These are phyloP conservation scores for Campaea margaritaria DNA, from an alignment of 2,888 invertebrate genomes.

Conservation along the genomic window DNA sequence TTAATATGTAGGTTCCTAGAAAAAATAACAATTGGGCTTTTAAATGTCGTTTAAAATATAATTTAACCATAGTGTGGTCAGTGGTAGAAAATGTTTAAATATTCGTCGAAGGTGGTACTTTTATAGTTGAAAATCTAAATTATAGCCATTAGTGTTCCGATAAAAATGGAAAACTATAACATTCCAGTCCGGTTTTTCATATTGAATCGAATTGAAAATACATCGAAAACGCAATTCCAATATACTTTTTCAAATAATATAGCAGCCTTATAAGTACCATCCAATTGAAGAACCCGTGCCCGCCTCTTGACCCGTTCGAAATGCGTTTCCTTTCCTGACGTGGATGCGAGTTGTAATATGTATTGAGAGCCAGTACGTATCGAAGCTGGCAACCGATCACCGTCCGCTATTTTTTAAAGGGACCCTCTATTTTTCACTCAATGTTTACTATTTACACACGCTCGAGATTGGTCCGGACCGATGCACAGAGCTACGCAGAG, in stretches of 20 bases:
- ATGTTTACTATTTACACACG: slow-evolving; percentile 63
- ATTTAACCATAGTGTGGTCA: neutral
- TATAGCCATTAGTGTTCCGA: no score
- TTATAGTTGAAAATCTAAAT: no score
- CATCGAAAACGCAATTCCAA: slow-evolving; percentile 7
- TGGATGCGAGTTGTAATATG: slow-evolving; percentile 48
- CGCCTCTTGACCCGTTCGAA: slow-evolving; percentile 34
- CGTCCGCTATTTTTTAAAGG: slow-evolving; percentile 50
- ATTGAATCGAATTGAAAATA: neutral
- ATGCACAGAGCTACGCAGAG: slow-evolving; percentile 48
- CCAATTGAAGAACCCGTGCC: slow-evolving; percentile 21
- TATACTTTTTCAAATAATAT: slow-evolving; percentile 18
- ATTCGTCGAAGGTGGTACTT: neutral
- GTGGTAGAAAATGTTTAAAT: neutral
- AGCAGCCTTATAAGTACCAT: slow-evolving; percentile 15
- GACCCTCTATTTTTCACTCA: slow-evolving; percentile 53
- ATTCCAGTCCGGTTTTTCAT: no score
- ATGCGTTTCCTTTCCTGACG: slow-evolving; percentile 30
- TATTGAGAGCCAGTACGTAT: slow-evolving; percentile 55
- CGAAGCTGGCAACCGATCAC: slow-evolving; percentile 45
- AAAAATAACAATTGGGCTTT: slow-evolving; percentile 16
- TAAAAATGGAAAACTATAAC: no score
- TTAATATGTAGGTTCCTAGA: slow-evolving; percentile 12
- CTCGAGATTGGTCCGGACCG: slow-evolving; percentile 54
- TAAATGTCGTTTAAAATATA: neutral